Evolutionary conservation across 2,888 invertebrate species (phyloP).

Genomic region (Synanthedon formicaeformis): DNA sequence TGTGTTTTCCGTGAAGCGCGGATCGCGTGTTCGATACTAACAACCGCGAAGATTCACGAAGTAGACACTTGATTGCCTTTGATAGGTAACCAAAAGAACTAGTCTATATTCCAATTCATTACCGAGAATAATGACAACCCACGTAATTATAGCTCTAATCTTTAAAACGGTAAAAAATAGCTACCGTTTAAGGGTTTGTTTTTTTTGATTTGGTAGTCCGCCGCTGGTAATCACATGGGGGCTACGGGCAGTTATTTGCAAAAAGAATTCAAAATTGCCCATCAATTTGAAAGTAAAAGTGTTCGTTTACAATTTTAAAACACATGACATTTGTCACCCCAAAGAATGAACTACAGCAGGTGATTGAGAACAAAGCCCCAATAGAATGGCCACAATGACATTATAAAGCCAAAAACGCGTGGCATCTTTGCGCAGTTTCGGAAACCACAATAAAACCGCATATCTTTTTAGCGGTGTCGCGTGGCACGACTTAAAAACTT

Average conservation of each 20-base stretch:
- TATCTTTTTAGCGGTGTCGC: slow-evolving; percentile 44
- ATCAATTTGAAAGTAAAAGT: neutral
- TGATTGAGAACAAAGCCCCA: slow-evolving; percentile 43
- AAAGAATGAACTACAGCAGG: slow-evolving; percentile 23
- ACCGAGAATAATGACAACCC: neutral
- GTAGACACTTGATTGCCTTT: slow-evolving; percentile 22
- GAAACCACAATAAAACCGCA: slow-evolving; percentile 61
- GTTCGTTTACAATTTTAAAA: neutral
- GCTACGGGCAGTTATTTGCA: neutral
- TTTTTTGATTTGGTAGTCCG: neutral
- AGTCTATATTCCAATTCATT: neutral
- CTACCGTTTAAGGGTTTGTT: slow-evolving; percentile 9
- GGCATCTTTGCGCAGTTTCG: slow-evolving; percentile 42
- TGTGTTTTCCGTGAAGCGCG: slow-evolving; percentile 53
- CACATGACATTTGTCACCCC: neutral
- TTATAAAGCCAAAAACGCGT: slow-evolving; percentile 32
- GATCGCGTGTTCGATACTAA: slow-evolving; percentile 44
- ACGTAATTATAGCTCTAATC: neutral
- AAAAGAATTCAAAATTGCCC: neutral
- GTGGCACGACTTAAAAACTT: slow-evolving; percentile 37
- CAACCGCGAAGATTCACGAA: slow-evolving; percentile 39
- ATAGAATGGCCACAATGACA: slow-evolving; percentile 47
- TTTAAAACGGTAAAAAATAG: slow-evolving; percentile 14
- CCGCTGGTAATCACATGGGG: neutral
- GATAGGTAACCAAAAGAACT: slow-evolving; percentile 11